Percentiles rank a stretch among this genome's conserved stretches.
These are phyloP conservation scores for Scaptomyza cyrtandrae DNA, from an alignment of 2,888 invertebrate species.

Conservation along the genomic window DNA sequence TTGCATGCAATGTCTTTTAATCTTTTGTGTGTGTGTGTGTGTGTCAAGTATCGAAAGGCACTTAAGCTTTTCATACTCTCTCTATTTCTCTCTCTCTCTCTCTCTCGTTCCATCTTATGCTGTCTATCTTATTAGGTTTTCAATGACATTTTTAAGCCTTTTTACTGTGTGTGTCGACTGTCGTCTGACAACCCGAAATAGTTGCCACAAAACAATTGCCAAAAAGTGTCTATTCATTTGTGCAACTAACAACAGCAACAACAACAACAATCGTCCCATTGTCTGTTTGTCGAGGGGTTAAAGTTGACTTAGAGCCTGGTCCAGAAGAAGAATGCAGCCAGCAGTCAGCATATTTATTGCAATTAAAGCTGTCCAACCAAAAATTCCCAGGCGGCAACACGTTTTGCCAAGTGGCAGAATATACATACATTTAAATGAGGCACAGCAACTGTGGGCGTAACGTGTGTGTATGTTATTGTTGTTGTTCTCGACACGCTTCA, in stretches of 20 bases:
- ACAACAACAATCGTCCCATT: slow-evolving; percentile 16
- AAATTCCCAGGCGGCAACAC: slow-evolving; percentile 30
- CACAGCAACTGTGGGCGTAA: slow-evolving; percentile 18
- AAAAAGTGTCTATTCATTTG: slow-evolving; percentile 4
- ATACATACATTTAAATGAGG: slow-evolving; percentile 67
- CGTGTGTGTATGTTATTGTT: background rate
- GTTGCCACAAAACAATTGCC: slow-evolving; percentile 10
- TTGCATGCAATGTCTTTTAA: background rate
- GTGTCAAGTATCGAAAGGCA: background rate
- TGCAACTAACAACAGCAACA: background rate
- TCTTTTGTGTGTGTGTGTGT: slow-evolving; percentile 1
- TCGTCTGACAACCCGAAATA: slow-evolving; percentile 2
- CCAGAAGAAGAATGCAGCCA: slow-evolving; percentile 9
- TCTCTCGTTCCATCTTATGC: background rate
- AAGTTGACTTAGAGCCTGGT: slow-evolving; percentile 18
- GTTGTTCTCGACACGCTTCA: slow-evolving; percentile 54
- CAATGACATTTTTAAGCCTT: slow-evolving; percentile 6
- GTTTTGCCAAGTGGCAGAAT: slow-evolving; percentile 17
- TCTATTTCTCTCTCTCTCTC: background rate
- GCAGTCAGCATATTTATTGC: slow-evolving; percentile 64
- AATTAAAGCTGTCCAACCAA: slow-evolving; percentile 64
- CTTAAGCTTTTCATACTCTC: background rate
- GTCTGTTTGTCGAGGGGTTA: slow-evolving; percentile 30
- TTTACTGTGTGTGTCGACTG: background rate
- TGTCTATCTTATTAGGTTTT: background rate